A percentile compares a stretch with the other conserved stretches of the same genome.
phyloP scores from a whole-genome alignment of 1,140 invertebrate species.

The Zaprionus inermis region DNA sequence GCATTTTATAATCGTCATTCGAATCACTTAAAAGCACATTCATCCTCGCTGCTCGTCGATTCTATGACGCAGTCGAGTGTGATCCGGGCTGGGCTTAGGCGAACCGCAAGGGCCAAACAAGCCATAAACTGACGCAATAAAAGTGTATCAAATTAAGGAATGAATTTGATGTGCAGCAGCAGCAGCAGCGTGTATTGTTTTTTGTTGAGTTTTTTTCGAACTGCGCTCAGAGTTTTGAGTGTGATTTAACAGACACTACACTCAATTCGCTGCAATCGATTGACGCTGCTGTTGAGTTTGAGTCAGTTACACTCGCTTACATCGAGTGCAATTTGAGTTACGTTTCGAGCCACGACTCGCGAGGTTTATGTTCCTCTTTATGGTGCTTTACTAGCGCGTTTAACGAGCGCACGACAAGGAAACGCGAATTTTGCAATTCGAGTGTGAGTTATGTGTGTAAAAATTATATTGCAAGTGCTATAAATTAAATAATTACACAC shows the following conservation, averaged over 20 bases:
- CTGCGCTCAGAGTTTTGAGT: conserved; percentile 5
- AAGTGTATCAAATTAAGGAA: conserved; percentile 81
- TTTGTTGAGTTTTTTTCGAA: conserved; percentile 20
- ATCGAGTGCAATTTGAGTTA: conserved; percentile 16
- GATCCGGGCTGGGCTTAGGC: conserved; percentile 40
- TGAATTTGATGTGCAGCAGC: conserved; percentile 58
- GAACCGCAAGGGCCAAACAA: conserved; percentile 73
- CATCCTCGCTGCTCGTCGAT: conserved; percentile 38
- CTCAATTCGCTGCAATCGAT: not conserved
- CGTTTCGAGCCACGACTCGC: not conserved
- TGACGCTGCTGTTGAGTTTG: not conserved
- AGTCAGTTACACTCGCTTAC: not conserved
- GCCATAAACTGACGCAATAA: conserved; percentile 73
- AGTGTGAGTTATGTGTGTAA: conserved; percentile 31
- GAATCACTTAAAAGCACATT: conserved; percentile 72
- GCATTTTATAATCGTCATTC: conserved; percentile 76
- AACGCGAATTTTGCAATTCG: not conserved
- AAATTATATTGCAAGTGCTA: not conserved
- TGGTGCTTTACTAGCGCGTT: conserved; percentile 37
- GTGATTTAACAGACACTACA: not conserved
- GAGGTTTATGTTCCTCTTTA: conserved; percentile 59
- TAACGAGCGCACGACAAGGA: conserved; percentile 17
- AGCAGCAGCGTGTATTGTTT: conserved; percentile 4
- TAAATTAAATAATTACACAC: conserved; percentile 7
- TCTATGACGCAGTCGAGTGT: conserved; percentile 14